These are phyloP conservation scores for Pagetopsis macropterus DNA, from an alignment of 2,797 vertebrate species.

Conservation along the genomic window DNA sequence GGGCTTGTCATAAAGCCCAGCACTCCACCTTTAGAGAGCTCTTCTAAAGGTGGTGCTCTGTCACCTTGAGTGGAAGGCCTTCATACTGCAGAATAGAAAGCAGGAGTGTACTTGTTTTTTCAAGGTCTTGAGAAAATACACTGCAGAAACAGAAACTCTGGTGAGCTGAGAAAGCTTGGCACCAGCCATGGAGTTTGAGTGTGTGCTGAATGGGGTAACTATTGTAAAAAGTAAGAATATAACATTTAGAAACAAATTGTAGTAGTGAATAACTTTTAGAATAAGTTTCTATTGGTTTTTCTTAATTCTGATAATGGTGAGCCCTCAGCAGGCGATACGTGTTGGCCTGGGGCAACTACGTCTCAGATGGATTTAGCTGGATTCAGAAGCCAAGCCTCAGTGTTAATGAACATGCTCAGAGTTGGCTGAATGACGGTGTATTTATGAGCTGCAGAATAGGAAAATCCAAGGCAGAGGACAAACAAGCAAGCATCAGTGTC, in stretches of 20 bases:
- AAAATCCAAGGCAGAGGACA: slow-evolving; percentile 39
- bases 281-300: not conserved
- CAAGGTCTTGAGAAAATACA: slow-evolving; percentile 22
- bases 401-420: slow-evolving; percentile 35
- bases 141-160: slow-evolving; percentile 1
- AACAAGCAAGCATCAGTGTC: slow-evolving; percentile 16
- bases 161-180: slow-evolving; percentile 11
- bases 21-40: slow-evolving; percentile 16
- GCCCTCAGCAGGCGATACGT: slow-evolving; percentile 14
- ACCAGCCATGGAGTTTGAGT: not conserved
- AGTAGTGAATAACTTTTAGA: not conserved
- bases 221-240: not conserved
- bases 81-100: slow-evolving; percentile 10
- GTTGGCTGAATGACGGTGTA: slow-evolving; percentile 31
- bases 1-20: slow-evolving; percentile 36
- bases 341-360: slow-evolving; percentile 8
- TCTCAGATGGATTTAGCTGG: slow-evolving; percentile 20
- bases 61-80: slow-evolving; percentile 47
- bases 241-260: slow-evolving; percentile 17
- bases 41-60: slow-evolving; percentile 31
- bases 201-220: not conserved
- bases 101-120: slow-evolving; percentile 5
- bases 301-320: slow-evolving; percentile 34
- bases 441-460: slow-evolving; percentile 11
- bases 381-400: slow-evolving; percentile 20